phyloP scores from a whole-genome alignment of 2,888 invertebrate species.

The Oasisia sp. region DNA sequence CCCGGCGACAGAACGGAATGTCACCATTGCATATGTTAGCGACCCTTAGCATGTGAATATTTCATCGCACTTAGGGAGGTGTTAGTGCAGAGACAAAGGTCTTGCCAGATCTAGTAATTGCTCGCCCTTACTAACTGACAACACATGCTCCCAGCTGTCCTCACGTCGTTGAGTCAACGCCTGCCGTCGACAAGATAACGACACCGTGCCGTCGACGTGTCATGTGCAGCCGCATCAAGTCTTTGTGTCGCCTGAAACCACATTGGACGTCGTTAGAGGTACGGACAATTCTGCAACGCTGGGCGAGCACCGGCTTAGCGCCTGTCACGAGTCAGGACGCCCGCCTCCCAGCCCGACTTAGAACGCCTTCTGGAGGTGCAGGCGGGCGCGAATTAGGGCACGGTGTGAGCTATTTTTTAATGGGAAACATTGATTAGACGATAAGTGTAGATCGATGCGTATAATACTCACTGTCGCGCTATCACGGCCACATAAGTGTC shows the following conservation, averaged over 20 bases:
- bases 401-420: neutral
- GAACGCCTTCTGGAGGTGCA: neutral
- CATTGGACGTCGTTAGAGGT: neutral
- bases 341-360: neutral
- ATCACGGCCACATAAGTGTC: neutral
- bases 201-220: neutral
- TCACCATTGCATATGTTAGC: neutral
- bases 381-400: neutral
- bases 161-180: neutral
- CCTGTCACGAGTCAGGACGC: neutral
- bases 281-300: neutral
- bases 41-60: neutral
- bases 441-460: slow-evolving; percentile 1
- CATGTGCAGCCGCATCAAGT: neutral
- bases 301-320: neutral
- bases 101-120: neutral
- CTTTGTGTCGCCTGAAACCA: neutral
- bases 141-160: neutral
- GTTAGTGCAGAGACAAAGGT: neutral
- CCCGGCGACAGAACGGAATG: neutral
- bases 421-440: neutral
- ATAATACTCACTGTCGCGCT: neutral
- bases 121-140: neutral
- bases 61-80: neutral
- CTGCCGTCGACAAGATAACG: neutral